Base-by-base conservation (phyloP, 2,888 invertebrate genomes). In the Eurytoma adleriae region DNA sequence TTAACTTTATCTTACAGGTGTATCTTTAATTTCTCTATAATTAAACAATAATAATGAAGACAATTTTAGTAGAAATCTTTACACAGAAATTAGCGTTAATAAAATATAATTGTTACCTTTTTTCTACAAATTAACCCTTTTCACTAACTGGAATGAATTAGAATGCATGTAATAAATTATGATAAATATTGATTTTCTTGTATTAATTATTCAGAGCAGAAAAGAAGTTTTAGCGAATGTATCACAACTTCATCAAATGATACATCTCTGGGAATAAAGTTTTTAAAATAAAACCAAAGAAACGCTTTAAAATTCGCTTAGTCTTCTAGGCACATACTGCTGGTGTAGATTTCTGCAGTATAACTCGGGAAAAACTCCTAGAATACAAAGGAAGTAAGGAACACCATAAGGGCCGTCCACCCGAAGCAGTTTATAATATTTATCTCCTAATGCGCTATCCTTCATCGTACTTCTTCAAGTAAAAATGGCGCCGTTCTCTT, bases 371-470 rank as follows among this genome's bases (percentile, higher is more conserved):
- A 75, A 78, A 78, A 74, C 66, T 74, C 64, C 52, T 52, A 68
- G 69, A 74, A 78, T 70, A 75, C 71, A 78, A 80, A 79, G 75
- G 56, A 70, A 72, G 71, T 40, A 18, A 56, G 74, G n/a, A 68
- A 68, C 20, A 24, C 52, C 66, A 12, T 68, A 64, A 70, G 62
- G 50, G 78, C 66, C 70, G 57, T 76, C 57, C 52, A 59, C 62
- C 68, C 68, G 69, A 50, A 66, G 69, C 83, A 84, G 80, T 84
- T 83, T 83, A 84, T 84, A 83, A 83, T 83, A 83, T 84, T 84
- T 84, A 84, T 84, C 83, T 83, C 78, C 74, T 83, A 84, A 83
- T 83, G 83, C 82, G 80, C 83, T 79, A 83, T 83, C 75, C 80
- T 71, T 83, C 83, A 82, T 83, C 80, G 72, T 54, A 64, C 79